A percentile compares a stretch with the other conserved stretches of the same genome.
These are phyloP conservation scores for Stichodactyla mertensii DNA, from an alignment of 64 coral and sea anemone genomes.

Conservation along the genomic window DNA sequence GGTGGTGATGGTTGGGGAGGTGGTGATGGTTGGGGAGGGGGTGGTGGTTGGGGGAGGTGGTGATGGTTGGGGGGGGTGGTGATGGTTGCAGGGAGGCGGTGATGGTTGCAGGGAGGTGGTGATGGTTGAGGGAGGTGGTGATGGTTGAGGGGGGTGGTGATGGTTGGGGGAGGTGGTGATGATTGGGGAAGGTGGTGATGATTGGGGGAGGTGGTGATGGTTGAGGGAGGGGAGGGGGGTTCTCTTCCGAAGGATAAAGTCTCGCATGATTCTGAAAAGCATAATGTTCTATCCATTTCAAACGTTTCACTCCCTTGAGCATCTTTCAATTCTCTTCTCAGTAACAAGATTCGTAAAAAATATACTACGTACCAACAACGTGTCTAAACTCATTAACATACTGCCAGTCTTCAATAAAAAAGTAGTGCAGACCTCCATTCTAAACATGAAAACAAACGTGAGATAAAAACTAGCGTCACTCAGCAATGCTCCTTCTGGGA, in stretches of 20 bases:
- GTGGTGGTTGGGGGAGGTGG: no score
- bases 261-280: no score
- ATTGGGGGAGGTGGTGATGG: neutral
- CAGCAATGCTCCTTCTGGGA: neutral
- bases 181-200: neutral
- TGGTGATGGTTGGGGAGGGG: neutral
- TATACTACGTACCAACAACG: slow-evolving; percentile 80
- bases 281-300: no score
- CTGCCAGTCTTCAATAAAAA: slow-evolving; percentile 98
- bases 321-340: no score
- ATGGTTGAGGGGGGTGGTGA: neutral
- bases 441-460: slow-evolving; percentile 20
- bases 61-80: neutral
- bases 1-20: neutral
- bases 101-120: neutral
- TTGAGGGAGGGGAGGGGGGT: neutral
- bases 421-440: slow-evolving; percentile 92
- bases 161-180: neutral
- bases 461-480: neutral
- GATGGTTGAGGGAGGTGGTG: no score
- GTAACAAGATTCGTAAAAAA: neutral
- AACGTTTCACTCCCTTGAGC: no score
- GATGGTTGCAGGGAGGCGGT: no score
- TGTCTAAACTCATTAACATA: slow-evolving; percentile 99
- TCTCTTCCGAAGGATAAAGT: no score